Conservation (phyloP, 2,797 vertebrate genomes). For the Intellagama lesueurii region DNA sequence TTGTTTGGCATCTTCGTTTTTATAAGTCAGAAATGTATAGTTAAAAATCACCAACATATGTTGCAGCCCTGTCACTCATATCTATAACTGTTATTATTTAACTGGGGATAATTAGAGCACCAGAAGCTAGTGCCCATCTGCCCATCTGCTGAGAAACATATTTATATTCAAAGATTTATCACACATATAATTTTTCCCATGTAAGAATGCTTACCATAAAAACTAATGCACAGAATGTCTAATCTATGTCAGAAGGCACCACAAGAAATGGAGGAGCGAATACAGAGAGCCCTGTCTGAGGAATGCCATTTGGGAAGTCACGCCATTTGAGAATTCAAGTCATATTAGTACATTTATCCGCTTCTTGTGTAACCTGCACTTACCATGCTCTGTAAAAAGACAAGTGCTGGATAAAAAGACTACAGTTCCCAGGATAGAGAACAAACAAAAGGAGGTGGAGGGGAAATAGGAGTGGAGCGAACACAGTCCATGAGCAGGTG, state of each 20-base stretch:
- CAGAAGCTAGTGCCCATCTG: slow-evolving; percentile 39
- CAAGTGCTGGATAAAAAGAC: slow-evolving; percentile 61
- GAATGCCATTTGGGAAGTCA: slow-evolving; percentile 41
- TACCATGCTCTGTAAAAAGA: slow-evolving; percentile 55
- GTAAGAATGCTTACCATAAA: slow-evolving; percentile 64
- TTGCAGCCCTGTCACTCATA: slow-evolving; percentile 43
- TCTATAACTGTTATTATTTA: slow-evolving; percentile 55
- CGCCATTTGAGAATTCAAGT: slow-evolving; percentile 49
- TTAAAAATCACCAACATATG: not conserved
- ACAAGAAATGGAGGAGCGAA: slow-evolving; percentile 25
- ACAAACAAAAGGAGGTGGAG: slow-evolving; percentile 28
- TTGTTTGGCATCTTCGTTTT: slow-evolving; percentile 14
- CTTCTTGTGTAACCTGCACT: slow-evolving; percentile 55
- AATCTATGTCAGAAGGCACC: slow-evolving; percentile 53
- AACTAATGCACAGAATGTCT: slow-evolving; percentile 56
- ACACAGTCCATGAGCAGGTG: slow-evolving; percentile 50
- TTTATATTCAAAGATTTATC: slow-evolving; percentile 62
- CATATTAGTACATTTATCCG: slow-evolving; percentile 43
- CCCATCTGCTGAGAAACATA: slow-evolving; percentile 63
- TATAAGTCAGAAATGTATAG: not conserved
- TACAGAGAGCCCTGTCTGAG: slow-evolving; percentile 32
- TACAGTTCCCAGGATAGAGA: slow-evolving; percentile 43
- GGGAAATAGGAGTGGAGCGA: slow-evolving; percentile 58
- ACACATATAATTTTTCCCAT: slow-evolving; percentile 30
- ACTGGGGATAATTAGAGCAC: slow-evolving; percentile 50